phyloP scores from a whole-genome alignment of 2,797 vertebrate genomes.

The Danio jaintianensis region DNA sequence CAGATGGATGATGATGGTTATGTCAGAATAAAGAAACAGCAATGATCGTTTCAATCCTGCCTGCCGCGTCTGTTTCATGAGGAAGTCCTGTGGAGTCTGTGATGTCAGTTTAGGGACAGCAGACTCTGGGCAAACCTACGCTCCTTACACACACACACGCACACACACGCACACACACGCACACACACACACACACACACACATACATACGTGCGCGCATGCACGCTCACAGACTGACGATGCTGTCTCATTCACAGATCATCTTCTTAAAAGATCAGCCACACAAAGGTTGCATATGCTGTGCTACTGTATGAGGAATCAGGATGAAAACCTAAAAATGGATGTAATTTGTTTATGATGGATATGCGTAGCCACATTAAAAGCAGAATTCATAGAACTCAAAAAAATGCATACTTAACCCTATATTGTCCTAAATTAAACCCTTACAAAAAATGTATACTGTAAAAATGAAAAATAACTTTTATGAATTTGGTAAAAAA shows the following conservation, averaged over 20 bases:
- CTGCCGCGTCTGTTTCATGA: conserved; percentile 57
- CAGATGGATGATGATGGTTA: neutral
- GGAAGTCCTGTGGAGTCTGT: conserved; percentile 63
- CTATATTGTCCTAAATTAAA: no score
- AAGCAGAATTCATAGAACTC: neutral
- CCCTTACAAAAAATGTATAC: no score
- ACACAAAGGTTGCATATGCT: conserved; percentile 19
- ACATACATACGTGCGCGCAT: no score
- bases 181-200: no score
- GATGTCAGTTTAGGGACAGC: conserved; percentile 61
- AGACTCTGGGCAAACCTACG: conserved; percentile 51
- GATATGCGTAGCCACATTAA: neutral
- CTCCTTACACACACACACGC: neutral
- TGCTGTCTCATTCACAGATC: conserved; percentile 26
- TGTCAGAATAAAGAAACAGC: conserved; percentile 14
- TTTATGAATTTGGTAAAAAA: neutral
- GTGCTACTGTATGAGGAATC: conserved; percentile 28
- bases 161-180: no score
- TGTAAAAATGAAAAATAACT: neutral
- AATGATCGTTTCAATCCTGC: conserved; percentile 2
- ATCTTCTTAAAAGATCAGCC: conserved; percentile 14
- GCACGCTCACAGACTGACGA: conserved; percentile 28
- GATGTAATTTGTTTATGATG: conserved; percentile 11
- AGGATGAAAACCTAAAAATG: conserved; percentile 15
- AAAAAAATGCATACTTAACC: neutral